A percentile compares a stretch with the other conserved stretches of the same genome.
phyloP scores from a whole-genome alignment of 2,113 vertebrate species.

The Rhizomys pruinosus region DNA sequence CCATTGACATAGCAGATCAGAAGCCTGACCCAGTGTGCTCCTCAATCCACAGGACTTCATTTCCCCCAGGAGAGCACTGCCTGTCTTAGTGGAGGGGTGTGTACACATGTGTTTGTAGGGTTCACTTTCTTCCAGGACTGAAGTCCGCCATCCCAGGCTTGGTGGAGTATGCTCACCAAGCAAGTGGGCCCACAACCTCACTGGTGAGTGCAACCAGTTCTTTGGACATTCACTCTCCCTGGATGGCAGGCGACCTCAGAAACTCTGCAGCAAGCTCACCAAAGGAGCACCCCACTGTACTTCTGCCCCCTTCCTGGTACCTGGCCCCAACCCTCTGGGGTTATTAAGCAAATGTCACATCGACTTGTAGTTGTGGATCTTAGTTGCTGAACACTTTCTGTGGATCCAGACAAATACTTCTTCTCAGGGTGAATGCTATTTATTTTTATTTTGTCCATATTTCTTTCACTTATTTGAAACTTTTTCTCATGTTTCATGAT shows the following conservation, averaged over 20 bases:
- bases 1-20: background rate
- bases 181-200: accelerated
- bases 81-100: background rate
- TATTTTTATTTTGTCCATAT: conserved; percentile 79
- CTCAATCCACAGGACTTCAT: background rate
- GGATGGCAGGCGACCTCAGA: conserved; percentile 5
- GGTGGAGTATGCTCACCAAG: background rate
- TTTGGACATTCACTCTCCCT: background rate
- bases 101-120: background rate
- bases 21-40: background rate
- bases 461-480: conserved; percentile 6
- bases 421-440: conserved; percentile 65
- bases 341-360: conserved; percentile 79
- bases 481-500: conserved; percentile 60
- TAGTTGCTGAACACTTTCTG: conserved; percentile 57
- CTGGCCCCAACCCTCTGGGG: conserved; percentile 57
- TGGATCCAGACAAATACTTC: conserved; percentile 65
- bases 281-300: background rate
- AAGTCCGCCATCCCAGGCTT: too few species aligned
- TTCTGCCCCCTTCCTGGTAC: conserved; percentile 41
- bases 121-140: too few species aligned
- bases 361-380: conserved; percentile 70
- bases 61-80: too few species aligned
- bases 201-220: background rate
- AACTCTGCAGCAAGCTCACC: conserved; percentile 50